A percentile compares a stretch with the other conserved stretches of the same genome.
Evolutionary conservation across 1,140 invertebrate species (phyloP).

Genomic region (Aradophagus sp.): DNA sequence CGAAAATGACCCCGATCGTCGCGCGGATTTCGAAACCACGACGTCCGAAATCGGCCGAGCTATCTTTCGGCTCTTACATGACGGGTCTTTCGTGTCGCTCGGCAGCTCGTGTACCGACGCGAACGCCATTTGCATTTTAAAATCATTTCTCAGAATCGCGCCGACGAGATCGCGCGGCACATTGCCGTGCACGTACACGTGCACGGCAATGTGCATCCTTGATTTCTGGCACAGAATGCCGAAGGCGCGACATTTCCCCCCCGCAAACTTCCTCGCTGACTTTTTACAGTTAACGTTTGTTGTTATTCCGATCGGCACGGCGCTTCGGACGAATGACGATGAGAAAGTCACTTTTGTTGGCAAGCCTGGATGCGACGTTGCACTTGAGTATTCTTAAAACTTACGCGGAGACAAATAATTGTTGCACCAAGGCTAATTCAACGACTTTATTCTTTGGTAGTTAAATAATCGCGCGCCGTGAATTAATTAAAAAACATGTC

Average conservation of each 20-base stretch:
- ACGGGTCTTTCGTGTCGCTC: conserved; percentile 63
- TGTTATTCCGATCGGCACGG: conserved; percentile 13
- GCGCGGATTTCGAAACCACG: too few relatives aligned
- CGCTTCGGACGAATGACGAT: conserved; percentile 20
- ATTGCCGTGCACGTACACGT: conserved; percentile 34
- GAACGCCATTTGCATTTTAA: conserved; percentile 69
- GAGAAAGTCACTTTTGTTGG: too few relatives aligned
- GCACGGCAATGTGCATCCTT: conserved; percentile 34
- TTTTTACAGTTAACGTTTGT: conserved; percentile 26
- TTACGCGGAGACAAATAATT: too few relatives aligned
- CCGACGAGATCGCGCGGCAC: conserved; percentile 33
- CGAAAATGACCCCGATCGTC: too few relatives aligned
- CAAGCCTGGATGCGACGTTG: too few relatives aligned
- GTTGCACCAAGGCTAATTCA: too few relatives aligned
- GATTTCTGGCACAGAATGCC: conserved; percentile 52
- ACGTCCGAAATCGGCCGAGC: conserved; percentile 21
- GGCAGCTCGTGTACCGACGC: conserved; percentile 58
- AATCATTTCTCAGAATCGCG: conserved; percentile 62
- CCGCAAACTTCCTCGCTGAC: conserved; percentile 26
- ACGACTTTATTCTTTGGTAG: too few relatives aligned
- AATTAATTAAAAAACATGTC: too few relatives aligned
- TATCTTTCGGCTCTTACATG: conserved; percentile 66
- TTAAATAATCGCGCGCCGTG: too few relatives aligned
- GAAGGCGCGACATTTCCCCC: conserved; percentile 37
- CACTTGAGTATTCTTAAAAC: too few relatives aligned